Conservation (phyloP, 2,797 vertebrate species). For the Gallinago solitaria region DNA sequence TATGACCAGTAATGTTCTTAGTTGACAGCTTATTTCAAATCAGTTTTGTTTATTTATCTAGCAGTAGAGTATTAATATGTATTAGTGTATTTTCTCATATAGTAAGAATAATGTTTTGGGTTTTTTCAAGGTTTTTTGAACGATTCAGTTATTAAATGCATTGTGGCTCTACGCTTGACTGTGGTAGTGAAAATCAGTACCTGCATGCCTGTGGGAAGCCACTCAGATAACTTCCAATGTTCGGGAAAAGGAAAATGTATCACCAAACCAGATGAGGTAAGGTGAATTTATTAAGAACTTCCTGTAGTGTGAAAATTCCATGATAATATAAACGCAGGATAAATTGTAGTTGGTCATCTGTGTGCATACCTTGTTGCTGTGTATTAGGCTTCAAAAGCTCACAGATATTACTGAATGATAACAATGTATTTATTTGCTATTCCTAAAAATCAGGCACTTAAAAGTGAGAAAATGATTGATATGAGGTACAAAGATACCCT, state of each 20-base stretch:
- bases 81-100: neutral
- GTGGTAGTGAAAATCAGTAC: conserved; percentile 90
- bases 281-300: neutral
- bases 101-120: neutral
- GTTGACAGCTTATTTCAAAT: neutral
- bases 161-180: conserved; percentile 90
- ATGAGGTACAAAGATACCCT: neutral
- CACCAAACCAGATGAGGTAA: conserved; percentile 90
- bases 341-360: neutral
- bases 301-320: neutral
- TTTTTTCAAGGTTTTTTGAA: conserved; percentile 83
- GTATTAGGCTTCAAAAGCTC: neutral
- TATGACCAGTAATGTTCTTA: neutral
- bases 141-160: conserved; percentile 82
- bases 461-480: neutral
- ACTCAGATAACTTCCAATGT: conserved; percentile 83
- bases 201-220: conserved; percentile 84
- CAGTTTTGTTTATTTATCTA: neutral
- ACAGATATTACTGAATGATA: neutral
- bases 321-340: neutral
- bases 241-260: conserved; percentile 90
- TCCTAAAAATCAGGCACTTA: neutral
- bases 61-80: neutral
- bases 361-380: neutral
- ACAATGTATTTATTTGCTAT: neutral